Evolutionary conservation across 2,797 vertebrate species (phyloP).

Genomic region (Falco rusticolus): DNA sequence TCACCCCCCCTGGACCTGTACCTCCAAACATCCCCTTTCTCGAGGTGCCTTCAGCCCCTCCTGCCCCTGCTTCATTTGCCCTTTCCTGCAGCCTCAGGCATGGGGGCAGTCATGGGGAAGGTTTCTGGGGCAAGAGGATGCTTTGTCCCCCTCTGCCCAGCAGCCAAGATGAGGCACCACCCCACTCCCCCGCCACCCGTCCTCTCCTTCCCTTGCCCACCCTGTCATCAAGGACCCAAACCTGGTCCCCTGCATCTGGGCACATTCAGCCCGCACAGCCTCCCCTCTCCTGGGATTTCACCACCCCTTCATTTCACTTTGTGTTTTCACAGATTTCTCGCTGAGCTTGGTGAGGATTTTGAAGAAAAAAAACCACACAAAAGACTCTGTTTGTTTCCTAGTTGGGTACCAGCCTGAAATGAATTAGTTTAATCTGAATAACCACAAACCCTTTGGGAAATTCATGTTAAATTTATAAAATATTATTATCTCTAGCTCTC

Average conservation of each 20-base stretch:
- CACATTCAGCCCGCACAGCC: not conserved
- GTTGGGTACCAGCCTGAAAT: not conserved
- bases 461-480: not conserved
- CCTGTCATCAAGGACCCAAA: not conserved
- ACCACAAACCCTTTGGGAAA: not conserved
- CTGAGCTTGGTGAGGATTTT: not conserved
- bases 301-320: rapidly evolving
- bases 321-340: not conserved
- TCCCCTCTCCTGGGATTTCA: not conserved
- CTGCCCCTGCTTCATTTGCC: not conserved
- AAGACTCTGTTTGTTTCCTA: not conserved
- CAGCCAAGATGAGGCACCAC: not conserved
- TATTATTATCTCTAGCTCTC: not conserved
- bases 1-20: not conserved
- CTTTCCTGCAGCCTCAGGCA: not conserved
- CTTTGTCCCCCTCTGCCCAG: not conserved
- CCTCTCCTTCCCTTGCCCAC: not conserved
- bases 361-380: not conserved
- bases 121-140: too few relatives aligned
- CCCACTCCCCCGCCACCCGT: not conserved
- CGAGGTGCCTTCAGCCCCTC: not conserved
- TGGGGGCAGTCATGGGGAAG: rapidly evolving
- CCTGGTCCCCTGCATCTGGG: not conserved
- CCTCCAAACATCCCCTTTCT: not conserved
- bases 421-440: not conserved